Evolutionary conservation across 2,113 vertebrate genomes (phyloP).

Genomic region (Caranx ignobilis): DNA sequence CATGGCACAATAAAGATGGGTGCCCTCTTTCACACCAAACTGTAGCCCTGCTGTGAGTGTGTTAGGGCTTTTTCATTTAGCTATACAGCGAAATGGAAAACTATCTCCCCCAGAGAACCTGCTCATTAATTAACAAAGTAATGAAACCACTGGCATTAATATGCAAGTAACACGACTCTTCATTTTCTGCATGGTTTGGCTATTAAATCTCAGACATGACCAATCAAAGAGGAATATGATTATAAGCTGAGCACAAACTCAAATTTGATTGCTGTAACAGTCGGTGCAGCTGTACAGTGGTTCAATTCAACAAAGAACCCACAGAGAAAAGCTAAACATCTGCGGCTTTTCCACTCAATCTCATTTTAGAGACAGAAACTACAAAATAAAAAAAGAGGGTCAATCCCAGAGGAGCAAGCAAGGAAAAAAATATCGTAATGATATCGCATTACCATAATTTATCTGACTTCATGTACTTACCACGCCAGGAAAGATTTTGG

Average conservation of each 20-base stretch:
- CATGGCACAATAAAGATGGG: conserved; percentile 19
- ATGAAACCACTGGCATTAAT: conserved; percentile 47
- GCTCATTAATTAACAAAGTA: conserved; percentile 45
- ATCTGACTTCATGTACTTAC: conserved; percentile 79
- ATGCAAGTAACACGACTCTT: conserved; percentile 32
- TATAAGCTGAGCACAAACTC: not conserved
- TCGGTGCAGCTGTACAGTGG: not conserved
- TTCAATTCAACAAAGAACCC: not conserved
- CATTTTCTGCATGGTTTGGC: conserved; percentile 49
- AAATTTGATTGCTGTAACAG: not conserved
- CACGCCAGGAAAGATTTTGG: conserved; percentile 97
- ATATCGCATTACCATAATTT: not conserved
- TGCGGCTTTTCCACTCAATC: not conserved
- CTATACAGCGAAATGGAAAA: conserved; percentile 16
- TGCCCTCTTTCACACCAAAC: conserved; percentile 13
- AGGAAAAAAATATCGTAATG: too few species aligned
- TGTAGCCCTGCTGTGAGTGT: conserved; percentile 36
- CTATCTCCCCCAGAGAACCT: conserved; percentile 8
- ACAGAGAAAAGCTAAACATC: not conserved
- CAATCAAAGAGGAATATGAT: conserved; percentile 37
- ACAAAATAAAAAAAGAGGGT: not conserved
- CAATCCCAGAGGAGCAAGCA: not conserved
- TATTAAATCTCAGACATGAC: conserved; percentile 33
- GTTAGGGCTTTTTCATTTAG: conserved; percentile 42
- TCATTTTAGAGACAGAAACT: not conserved